Base-by-base conservation (phyloP, 2,888 invertebrate species). In the Epistrophe grossulariae region DNA sequence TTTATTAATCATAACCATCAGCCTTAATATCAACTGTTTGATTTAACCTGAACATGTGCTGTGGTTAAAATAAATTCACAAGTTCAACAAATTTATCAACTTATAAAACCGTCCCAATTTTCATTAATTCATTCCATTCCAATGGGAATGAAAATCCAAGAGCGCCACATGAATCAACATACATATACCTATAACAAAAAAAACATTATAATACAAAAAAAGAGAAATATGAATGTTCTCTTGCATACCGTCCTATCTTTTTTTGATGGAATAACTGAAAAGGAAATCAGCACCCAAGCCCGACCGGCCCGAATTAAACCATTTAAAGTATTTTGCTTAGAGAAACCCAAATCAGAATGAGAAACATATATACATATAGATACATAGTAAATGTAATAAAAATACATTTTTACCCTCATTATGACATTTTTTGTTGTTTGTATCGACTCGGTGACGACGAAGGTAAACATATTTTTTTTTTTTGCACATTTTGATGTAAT, bases 401-500 rank as follows among this genome's bases (percentile, higher is more conserved):
- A 71, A 70, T 31, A 62, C 38, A 55, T 79, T 74, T 64, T 82
- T 77, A 72, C 73, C 57, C 55, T 71, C 48, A 40, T 45, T 38
- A 62, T 62, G 55, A 62, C 70, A 62, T 19, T 71, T 79, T 79
- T 55, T 45, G 28, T 24, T 28, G 13, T 52, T 73, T 48, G 2
- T 73, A 48, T 60, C 50, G 50, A 74, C 24, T 79, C 11, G 79
- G 8, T 62, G 59, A 40, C 40, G 62, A 60, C 35, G 57, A 17
- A 13, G 38, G 17, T 57, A 24, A 17, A 55, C 17, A 52, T 45
- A 64, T 35, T 35, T 52, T 77, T 24, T 74, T 79, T 74, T 66
- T 59, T 79, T 66, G 38, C 64, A 78, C 76, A 76, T 59, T 87
- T 79, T 31, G 64, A 76, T 76, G 79, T 83, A 87, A 83, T 83